A percentile compares a stretch with the other conserved stretches of the same genome.
Evolutionary conservation across 2,113 vertebrate species (phyloP).

Genomic region (Felis catus): F.catus_Fca126_mat1.0 CM031418.1:85391001-85391500

Average conservation of each 20-base stretch:
- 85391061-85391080: constrained; percentile 72
- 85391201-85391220: constrained; percentile 64
- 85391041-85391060: constrained; percentile 74
- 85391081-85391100: constrained; percentile 65
- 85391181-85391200: constrained; percentile 38
- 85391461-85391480: constrained; percentile 50
- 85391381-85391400: constrained; percentile 58
- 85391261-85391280: constrained; percentile 48
- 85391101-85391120: constrained; percentile 68
- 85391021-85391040: constrained; percentile 57
- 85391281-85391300: constrained; percentile 69
- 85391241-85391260: constrained; percentile 76
- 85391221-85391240: constrained; percentile 62
- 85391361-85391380: constrained; percentile 19
- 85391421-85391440: constrained; percentile 61
- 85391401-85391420: constrained; percentile 44
- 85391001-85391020: constrained; percentile 53
- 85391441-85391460: constrained; percentile 66
- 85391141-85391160: constrained; percentile 67
- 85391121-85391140: constrained; percentile 68
- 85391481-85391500: constrained; percentile 59
- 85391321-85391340: constrained; percentile 75
- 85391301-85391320: constrained; percentile 55
- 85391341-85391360: constrained; percentile 78
- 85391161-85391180: constrained; percentile 65